Percentiles rank a stretch among this genome's conserved stretches.
These are phyloP conservation scores for Porites lutea DNA, from an alignment of 64 coral and sea anemone genomes.

Conservation along the genomic window DNA sequence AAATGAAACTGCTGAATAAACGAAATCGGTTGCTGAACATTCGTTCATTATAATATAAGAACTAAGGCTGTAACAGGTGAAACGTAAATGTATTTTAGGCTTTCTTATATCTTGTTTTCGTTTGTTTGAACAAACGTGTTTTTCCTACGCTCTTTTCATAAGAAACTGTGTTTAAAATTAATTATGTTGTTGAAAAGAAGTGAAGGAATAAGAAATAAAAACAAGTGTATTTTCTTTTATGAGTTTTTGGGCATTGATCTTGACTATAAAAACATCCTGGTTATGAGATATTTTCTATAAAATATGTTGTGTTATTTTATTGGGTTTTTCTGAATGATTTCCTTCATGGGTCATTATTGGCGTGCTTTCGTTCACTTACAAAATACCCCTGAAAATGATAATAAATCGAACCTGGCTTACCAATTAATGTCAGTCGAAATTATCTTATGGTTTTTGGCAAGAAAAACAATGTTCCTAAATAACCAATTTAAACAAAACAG, in stretches of 20 bases:
- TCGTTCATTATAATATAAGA: not conserved
- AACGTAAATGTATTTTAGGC: not conserved
- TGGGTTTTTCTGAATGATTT: too few species aligned
- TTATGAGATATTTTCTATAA: too few species aligned
- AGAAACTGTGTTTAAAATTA: too few species aligned
- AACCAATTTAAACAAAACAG: not conserved
- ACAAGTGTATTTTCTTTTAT: not conserved
- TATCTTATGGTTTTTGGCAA: not conserved
- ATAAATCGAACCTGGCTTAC: not conserved
- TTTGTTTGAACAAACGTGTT: not conserved
- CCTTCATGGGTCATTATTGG: too few species aligned
- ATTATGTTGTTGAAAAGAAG: too few species aligned
- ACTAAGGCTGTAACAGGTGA: not conserved
- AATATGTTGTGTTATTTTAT: too few species aligned
- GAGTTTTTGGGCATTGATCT: not conserved
- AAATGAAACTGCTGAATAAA: not conserved
- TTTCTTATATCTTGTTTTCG: not conserved
- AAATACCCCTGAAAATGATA: too few species aligned
- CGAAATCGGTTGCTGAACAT: not conserved
- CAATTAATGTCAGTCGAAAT: not conserved
- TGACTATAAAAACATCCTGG: too few species aligned
- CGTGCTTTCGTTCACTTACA: too few species aligned
- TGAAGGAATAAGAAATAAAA: too few species aligned
- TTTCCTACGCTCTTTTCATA: too few species aligned
- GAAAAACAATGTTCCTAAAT: slow-evolving; percentile 10